Evolutionary conservation across 2,797 vertebrate genomes (phyloP).

Genomic region (Rhyacichthys aspro): DNA sequence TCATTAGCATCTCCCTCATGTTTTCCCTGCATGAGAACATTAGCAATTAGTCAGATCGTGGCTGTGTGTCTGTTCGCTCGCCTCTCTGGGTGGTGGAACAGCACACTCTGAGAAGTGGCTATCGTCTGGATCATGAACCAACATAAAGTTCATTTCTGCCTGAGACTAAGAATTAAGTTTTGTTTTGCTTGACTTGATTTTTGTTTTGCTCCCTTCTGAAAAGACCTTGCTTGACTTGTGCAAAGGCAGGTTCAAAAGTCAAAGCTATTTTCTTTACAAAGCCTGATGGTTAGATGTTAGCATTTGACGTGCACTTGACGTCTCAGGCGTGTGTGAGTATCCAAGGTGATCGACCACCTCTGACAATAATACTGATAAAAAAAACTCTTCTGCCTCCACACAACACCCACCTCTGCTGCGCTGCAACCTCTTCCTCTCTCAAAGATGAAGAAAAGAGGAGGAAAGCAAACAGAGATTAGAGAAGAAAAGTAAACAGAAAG

Average conservation of each 20-base stretch:
- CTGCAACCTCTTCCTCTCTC: slow-evolving; percentile 66
- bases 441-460: slow-evolving; percentile 43
- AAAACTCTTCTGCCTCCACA: slow-evolving; percentile 61
- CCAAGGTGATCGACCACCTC: slow-evolving; percentile 63
- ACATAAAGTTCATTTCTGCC: slow-evolving; percentile 35
- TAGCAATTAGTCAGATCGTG: slow-evolving; percentile 62
- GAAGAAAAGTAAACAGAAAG: slow-evolving; percentile 45
- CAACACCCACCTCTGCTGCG: slow-evolving; percentile 68
- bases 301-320: slow-evolving; percentile 45
- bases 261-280: slow-evolving; percentile 21
- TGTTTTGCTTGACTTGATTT: slow-evolving; percentile 45
- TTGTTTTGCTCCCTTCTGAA: slow-evolving; percentile 35
- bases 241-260: slow-evolving; percentile 4
- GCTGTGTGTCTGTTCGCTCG: slow-evolving; percentile 22
- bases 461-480: slow-evolving; percentile 43
- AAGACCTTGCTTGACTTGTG: slow-evolving; percentile 36
- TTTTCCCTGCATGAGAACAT: slow-evolving; percentile 69
- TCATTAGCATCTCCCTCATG: slow-evolving; percentile 69
- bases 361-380: slow-evolving; percentile 59
- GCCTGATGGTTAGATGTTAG: slow-evolving; percentile 32
- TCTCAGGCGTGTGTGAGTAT: slow-evolving; percentile 42
- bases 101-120: slow-evolving; percentile 37
- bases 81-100: slow-evolving; percentile 36
- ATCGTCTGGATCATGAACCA: slow-evolving; percentile 33
- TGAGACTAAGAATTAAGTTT: slow-evolving; percentile 20